Base-by-base conservation (phyloP, 2,888 invertebrate species). In the Dorcus hopei region DNA sequence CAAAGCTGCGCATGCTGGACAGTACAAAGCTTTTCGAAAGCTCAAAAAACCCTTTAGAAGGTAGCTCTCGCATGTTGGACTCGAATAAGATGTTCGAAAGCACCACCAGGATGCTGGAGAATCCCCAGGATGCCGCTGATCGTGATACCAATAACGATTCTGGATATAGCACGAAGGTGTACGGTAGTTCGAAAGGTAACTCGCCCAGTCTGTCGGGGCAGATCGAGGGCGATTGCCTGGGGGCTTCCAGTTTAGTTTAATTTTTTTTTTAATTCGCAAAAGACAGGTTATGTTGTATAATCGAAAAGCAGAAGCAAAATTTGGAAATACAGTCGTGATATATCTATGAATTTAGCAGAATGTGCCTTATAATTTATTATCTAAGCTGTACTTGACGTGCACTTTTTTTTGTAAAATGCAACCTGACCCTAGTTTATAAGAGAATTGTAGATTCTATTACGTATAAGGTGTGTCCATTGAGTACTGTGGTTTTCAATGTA, bases 101-200 rank as follows among this genome's bases (percentile, higher is more conserved):
- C 55, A 73, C 72, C 3, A 68, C 72, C 4, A 67, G 72, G 45
- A 73, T 74, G 73, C 60, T 74, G 49, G 74, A 73, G 40, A 70
- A 72, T 63, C 71, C 72, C 5, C 73, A 73, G 48, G 77, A 78
- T 54, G 74, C 69, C 4, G 72, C 82, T 1, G 87, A 87, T 66
- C 77, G 86, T 53, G 88, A 88, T 68, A 86, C 87, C 0, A 91
- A 89, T 73, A 91, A 91, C 65, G 93, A 93, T 77, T 92, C 92
- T 0, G 93, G 93, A 1, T 93, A 93, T 75, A 91, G 91, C 69
- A 91, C 91, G 41, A 88, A 90, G 71, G 88, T 90, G 66, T 90
- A 90, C 65, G 89, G 89, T 0, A 89, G 89, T 65, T 88, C 89
- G 6, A 87, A 89, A 70, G 89, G 90, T 0, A 88, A 90, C 33